phyloP scores from a whole-genome alignment of 1,140 invertebrate species.

The Rhizoglyphus robini region DNA sequence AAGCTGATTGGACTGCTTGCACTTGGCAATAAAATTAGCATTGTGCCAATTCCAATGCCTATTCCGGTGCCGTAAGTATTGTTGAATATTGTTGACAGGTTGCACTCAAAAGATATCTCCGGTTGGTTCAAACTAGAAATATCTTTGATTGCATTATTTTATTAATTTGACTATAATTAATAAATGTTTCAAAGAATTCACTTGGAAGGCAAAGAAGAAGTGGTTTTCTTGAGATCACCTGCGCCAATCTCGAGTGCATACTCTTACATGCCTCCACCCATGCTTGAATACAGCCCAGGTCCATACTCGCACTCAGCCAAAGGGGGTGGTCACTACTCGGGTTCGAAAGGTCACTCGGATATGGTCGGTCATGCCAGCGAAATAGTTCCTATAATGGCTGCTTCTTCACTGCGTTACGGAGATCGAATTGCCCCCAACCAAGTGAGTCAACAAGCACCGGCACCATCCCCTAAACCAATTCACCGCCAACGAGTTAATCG shows the following conservation, averaged over 20 bases:
- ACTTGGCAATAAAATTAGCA: background rate
- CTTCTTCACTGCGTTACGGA: slow-evolving; percentile 1
- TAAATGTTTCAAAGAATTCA: slow-evolving; percentile 4
- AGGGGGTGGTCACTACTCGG: background rate
- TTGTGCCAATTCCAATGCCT: slow-evolving; percentile 7
- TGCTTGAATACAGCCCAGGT: background rate
- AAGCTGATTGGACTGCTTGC: background rate
- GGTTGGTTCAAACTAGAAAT: background rate
- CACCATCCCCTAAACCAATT: background rate
- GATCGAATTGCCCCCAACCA: slow-evolving; percentile 7
- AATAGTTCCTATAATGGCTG: background rate
- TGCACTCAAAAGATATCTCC: too few species aligned
- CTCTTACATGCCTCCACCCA: background rate
- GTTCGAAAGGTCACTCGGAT: background rate
- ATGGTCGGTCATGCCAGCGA: background rate
- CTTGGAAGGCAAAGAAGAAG: slow-evolving; percentile 1
- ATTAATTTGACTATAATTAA: background rate
- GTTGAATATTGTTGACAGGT: background rate
- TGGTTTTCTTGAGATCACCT: background rate
- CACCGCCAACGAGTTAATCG: background rate
- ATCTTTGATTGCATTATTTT: background rate
- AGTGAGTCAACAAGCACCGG: too few species aligned
- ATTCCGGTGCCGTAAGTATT: slow-evolving; percentile 1
- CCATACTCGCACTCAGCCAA: too few species aligned
- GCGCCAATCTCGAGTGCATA: background rate